Percentiles rank a stretch among this genome's conserved stretches.
Conservation (phyloP, 2,113 vertebrate genomes). For the Aegithalos caudatus region DNA sequence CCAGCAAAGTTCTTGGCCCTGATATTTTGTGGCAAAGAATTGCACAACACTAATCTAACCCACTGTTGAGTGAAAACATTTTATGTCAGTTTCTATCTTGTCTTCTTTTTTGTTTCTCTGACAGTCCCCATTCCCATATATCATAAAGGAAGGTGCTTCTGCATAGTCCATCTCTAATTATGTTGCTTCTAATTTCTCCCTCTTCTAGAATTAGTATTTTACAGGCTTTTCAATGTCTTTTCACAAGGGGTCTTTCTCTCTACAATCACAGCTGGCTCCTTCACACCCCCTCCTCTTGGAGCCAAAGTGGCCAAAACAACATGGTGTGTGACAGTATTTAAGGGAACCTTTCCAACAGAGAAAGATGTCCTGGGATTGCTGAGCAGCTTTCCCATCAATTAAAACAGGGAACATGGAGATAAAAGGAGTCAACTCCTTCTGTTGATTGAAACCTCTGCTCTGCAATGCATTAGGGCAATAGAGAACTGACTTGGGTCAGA, state of each 20-base stretch:
- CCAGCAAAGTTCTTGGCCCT: conserved; percentile 44
- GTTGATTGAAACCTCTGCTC: not conserved
- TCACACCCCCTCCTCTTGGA: not conserved
- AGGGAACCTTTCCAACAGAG: not conserved
- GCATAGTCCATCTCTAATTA: not conserved
- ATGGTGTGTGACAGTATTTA: not conserved
- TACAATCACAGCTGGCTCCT: not conserved
- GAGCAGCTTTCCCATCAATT: not conserved
- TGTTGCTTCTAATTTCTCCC: not conserved
- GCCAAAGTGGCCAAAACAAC: not conserved
- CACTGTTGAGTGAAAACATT: conserved; percentile 9
- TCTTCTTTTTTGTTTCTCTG: not conserved
- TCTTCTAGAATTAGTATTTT: not conserved
- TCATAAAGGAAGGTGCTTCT: not conserved
- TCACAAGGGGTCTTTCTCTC: not conserved
- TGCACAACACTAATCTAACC: conserved; percentile 41
- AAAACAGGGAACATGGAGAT: not conserved
- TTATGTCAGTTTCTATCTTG: not conserved
- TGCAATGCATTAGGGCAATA: not conserved
- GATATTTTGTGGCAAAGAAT: conserved; percentile 44
- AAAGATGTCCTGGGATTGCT: not conserved
- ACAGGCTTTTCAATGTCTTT: not conserved
- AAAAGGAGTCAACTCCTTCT: not conserved
- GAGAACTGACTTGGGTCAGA: not conserved
- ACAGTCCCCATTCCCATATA: not conserved